Percentiles rank a stretch among this genome's conserved stretches.
Conservation (phyloP, 2,113 vertebrate genomes). For the Copsychus sechellarum region DNA sequence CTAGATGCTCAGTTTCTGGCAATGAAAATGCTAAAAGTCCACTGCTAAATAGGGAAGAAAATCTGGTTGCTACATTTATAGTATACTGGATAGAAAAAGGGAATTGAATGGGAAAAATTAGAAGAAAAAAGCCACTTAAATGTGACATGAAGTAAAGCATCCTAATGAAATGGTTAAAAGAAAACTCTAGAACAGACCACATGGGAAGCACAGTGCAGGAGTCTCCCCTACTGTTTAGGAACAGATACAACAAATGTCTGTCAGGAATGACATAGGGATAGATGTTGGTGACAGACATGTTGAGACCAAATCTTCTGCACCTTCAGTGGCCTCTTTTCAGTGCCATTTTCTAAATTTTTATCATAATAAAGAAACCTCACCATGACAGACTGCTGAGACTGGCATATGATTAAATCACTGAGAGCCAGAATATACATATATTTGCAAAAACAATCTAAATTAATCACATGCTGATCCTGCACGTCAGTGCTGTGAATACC, state of each 20-base stretch:
- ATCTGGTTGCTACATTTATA: not conserved
- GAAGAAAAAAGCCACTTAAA: not conserved
- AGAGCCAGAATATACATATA: not conserved
- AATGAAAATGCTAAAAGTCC: not conserved
- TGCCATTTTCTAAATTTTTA: not conserved
- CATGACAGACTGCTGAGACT: not conserved
- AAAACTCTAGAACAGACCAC: not conserved
- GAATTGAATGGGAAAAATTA: fast-evolving
- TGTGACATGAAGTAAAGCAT: not conserved
- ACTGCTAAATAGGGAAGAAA: not conserved
- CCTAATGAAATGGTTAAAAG: not conserved
- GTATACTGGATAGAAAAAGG: not conserved
- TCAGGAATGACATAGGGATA: not conserved
- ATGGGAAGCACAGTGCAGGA: not conserved
- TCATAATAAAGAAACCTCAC: not conserved
- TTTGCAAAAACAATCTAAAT: not conserved
- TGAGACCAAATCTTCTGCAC: not conserved
- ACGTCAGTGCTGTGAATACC: not conserved
- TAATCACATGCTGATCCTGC: not conserved
- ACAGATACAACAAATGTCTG: not conserved
- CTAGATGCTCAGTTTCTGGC: not conserved
- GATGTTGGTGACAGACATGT: not conserved
- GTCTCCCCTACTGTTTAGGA: not conserved
- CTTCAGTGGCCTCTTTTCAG: not conserved
- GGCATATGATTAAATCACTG: not conserved